Percentiles rank a stretch among this genome's conserved stretches.
Evolutionary conservation across 2,797 vertebrate genomes (phyloP).

Genomic region (Aplochiton taeniatus): DNA sequence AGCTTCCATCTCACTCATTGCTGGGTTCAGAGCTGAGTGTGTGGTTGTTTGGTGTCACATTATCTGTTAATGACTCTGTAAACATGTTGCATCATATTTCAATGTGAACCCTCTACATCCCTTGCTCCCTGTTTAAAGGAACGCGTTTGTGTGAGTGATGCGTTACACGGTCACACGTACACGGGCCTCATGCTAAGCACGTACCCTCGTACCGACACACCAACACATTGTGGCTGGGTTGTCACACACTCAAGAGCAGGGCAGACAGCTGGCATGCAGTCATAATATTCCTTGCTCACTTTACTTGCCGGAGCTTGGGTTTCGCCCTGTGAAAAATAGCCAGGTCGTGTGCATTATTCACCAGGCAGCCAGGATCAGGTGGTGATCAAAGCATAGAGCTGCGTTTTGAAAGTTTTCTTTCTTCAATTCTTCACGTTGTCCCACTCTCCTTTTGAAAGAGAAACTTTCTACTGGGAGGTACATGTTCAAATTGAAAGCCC

Average conservation of each 20-base stretch:
- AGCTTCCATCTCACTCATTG: not conserved
- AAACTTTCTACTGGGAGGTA: slow-evolving; percentile 21
- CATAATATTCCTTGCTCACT: slow-evolving; percentile 68
- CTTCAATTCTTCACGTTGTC: slow-evolving; percentile 32
- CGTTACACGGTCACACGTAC: slow-evolving; percentile 19
- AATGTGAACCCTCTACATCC: slow-evolving; percentile 22
- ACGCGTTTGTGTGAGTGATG: slow-evolving; percentile 25
- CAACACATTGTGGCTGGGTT: not conserved
- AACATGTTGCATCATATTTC: slow-evolving; percentile 35
- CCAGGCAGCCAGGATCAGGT: slow-evolving; percentile 72
- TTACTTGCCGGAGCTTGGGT: slow-evolving; percentile 69
- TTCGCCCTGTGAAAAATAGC: slow-evolving; percentile 72
- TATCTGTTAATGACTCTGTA: slow-evolving; percentile 13
- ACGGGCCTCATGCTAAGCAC: slow-evolving; percentile 2
- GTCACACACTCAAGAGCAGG: not conserved
- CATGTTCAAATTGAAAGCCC: slow-evolving; percentile 39
- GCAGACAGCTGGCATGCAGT: slow-evolving; percentile 69
- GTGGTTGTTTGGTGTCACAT: slow-evolving; percentile 29
- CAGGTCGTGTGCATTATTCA: slow-evolving; percentile 79
- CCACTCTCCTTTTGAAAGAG: not conserved
- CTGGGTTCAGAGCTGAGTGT: slow-evolving; percentile 17
- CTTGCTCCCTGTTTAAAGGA: slow-evolving; percentile 27
- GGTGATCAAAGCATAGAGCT: slow-evolving; percentile 56
- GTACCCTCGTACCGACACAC: slow-evolving; percentile 39
- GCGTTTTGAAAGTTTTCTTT: slow-evolving; percentile 43